Evolutionary conservation across 2,797 vertebrate genomes (phyloP).

Genomic region (Gorsachius magnificus): DNA sequence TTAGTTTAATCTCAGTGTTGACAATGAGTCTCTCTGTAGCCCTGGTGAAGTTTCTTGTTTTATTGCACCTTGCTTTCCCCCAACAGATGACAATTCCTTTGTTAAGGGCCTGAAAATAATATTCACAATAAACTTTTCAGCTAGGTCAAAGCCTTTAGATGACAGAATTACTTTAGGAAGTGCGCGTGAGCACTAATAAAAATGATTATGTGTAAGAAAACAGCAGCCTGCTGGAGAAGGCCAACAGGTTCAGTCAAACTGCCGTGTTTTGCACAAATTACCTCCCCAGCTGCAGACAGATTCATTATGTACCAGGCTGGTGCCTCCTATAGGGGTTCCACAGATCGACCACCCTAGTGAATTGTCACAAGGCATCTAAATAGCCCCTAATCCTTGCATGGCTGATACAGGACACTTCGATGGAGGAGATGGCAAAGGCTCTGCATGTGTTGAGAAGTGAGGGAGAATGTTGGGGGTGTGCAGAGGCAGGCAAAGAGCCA

Average conservation of each 20-base stretch:
- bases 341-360: not conserved
- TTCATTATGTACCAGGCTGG: not conserved
- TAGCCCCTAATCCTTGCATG: not conserved
- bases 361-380: not conserved
- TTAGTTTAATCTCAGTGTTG: not conserved
- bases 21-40: not conserved
- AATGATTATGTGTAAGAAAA: not conserved
- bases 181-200: not conserved
- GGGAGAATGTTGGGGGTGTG: not conserved
- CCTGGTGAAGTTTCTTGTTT: not conserved
- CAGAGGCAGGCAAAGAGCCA: not conserved
- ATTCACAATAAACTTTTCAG: conserved; percentile 11
- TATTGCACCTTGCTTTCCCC: not conserved
- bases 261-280: not conserved
- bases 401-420: fast-evolving
- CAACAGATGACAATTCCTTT: not conserved
- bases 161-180: conserved; percentile 28
- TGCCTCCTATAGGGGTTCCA: not conserved
- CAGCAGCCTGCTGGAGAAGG: not conserved
- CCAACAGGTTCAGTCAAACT: not conserved
- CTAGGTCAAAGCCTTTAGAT: not conserved
- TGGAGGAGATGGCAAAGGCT: not conserved
- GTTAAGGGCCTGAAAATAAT: not conserved
- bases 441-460: not conserved
- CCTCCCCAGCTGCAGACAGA: not conserved